phyloP scores from a whole-genome alignment of 2,113 vertebrate genomes.

The Nesospiza acunhae region DNA sequence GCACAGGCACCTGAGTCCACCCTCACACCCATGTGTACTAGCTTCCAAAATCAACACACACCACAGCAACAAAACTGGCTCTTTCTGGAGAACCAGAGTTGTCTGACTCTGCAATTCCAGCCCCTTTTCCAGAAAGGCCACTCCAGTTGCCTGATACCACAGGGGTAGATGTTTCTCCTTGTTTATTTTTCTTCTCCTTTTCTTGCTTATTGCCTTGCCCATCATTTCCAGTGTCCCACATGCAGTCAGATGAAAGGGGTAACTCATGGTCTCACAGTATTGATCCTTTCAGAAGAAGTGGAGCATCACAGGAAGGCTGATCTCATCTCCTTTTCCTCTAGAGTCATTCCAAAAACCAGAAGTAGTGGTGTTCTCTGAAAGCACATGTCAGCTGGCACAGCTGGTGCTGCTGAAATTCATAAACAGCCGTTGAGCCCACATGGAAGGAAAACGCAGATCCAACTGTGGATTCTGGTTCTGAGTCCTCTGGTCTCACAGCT shows the following conservation, averaged over 20 bases:
- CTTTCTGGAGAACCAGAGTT: not conserved
- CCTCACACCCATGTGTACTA: not conserved
- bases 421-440: not conserved
- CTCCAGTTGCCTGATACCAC: not conserved
- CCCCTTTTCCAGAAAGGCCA: not conserved
- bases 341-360: not conserved
- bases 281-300: not conserved
- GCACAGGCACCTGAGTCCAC: not conserved
- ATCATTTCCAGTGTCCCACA: not conserved
- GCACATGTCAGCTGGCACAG: not conserved
- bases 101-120: not conserved
- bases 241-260: not conserved
- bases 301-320: not conserved
- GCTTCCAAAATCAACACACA: not conserved
- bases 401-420: not conserved
- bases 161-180: not conserved
- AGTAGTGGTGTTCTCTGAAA: not conserved
- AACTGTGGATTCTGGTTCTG: not conserved
- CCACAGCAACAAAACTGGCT: not conserved
- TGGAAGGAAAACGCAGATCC: not conserved
- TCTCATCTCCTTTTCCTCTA: not conserved
- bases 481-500: not conserved
- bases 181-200: not conserved
- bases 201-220: not conserved
- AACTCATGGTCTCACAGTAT: accelerated